phyloP scores from a whole-genome alignment of 2,888 invertebrate species.

The Chalcis sispes region DNA sequence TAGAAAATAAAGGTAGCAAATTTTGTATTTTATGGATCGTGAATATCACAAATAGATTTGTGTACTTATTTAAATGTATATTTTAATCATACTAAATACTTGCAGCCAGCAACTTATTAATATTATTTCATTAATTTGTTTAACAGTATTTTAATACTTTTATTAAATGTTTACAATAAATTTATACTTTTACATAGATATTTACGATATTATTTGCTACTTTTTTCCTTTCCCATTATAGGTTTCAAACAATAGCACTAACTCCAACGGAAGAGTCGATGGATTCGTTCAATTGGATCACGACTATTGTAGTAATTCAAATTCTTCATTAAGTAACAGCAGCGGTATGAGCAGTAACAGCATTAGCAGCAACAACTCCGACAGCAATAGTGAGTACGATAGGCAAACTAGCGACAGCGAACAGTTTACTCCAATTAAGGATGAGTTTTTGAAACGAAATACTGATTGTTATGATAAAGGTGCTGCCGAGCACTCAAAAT shows the following conservation, averaged over 20 bases:
- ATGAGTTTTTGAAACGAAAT: slow-evolving; percentile 42
- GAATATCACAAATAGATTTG: too few species aligned
- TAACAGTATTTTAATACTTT: neutral
- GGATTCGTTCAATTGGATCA: slow-evolving; percentile 78
- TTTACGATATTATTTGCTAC: too few species aligned
- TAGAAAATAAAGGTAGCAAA: too few species aligned
- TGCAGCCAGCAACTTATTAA: too few species aligned
- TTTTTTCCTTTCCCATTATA: slow-evolving; percentile 40
- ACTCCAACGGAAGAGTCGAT: slow-evolving; percentile 59
- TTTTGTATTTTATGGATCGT: too few species aligned
- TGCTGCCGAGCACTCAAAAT: slow-evolving; percentile 20
- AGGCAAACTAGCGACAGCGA: slow-evolving; percentile 60
- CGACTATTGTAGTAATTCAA: slow-evolving; percentile 78
- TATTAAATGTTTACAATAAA: too few species aligned
- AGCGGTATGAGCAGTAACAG: slow-evolving; percentile 59
- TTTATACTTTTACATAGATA: too few species aligned
- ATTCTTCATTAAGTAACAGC: slow-evolving; percentile 58
- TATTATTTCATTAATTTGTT: too few species aligned
- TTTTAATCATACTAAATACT: too few species aligned
- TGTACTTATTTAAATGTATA: too few species aligned
- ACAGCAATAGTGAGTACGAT: slow-evolving; percentile 61
- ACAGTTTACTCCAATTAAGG: slow-evolving; percentile 56
- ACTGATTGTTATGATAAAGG: slow-evolving; percentile 44
- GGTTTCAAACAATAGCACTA: slow-evolving; percentile 36
- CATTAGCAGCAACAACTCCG: slow-evolving; percentile 12